Conservation (phyloP, 2,113 vertebrate genomes). For the Ophthalmolycus amberensis region DNA sequence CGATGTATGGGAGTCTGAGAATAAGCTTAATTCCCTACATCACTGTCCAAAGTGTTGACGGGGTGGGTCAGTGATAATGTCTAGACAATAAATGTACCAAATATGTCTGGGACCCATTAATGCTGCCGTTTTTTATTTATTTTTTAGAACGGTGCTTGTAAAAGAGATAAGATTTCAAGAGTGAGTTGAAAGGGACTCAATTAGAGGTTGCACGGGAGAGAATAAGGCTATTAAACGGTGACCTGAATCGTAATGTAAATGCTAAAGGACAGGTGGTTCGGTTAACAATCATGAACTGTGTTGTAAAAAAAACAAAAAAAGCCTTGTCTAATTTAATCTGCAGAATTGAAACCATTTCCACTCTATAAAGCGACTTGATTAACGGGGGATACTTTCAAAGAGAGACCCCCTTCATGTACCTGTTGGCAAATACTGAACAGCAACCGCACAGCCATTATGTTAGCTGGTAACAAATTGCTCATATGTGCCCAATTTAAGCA, state of each 20-base stretch:
- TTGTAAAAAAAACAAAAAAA: conserved; percentile 3
- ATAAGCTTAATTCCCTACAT: neutral
- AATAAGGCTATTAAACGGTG: neutral
- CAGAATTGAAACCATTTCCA: conserved; percentile 52
- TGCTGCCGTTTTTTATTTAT: neutral
- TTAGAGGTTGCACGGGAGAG: neutral
- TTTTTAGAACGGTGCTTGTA: neutral
- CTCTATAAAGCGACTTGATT: conserved; percentile 52
- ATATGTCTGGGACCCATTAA: neutral
- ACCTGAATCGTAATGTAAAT: conserved; percentile 8
- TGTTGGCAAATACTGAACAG: conserved; percentile 79
- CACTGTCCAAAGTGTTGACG: neutral
- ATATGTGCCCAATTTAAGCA: conserved; percentile 77
- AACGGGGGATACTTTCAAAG: conserved; percentile 61
- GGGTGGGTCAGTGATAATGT: neutral
- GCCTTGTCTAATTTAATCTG: conserved; percentile 41
- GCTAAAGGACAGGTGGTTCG: conserved; percentile 37
- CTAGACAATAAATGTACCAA: neutral
- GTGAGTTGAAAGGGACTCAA: neutral
- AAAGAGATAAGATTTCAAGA: conserved; percentile 8
- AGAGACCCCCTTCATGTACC: conserved; percentile 60
- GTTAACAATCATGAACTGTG: conserved; percentile 3
- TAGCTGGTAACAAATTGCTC: conserved; percentile 82
- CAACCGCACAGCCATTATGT: conserved; percentile 68
- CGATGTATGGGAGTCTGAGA: conserved; percentile 21